Evolutionary conservation across 2,888 invertebrate genomes (phyloP).

Genomic region (Xestia xanthographa): DNA sequence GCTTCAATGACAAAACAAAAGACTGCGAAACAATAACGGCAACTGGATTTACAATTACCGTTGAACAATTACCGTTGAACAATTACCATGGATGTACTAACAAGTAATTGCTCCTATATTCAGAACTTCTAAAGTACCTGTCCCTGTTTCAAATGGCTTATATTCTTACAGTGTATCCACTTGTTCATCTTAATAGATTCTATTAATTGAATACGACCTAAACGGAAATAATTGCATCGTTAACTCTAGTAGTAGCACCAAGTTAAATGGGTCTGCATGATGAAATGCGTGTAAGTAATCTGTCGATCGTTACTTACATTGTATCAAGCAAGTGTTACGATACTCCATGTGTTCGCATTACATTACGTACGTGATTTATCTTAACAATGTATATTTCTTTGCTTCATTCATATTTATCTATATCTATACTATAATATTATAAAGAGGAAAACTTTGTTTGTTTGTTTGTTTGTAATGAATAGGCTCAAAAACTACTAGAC

Average conservation of each 20-base stretch:
- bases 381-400: conserved; percentile 7
- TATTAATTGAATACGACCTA: conserved; percentile 14
- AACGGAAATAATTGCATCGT: conserved; percentile 3
- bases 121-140: conserved; percentile 2
- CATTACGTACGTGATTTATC: conserved; percentile 21
- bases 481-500: too few species aligned
- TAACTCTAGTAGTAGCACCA: background rate
- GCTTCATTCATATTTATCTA: conserved; percentile 36
- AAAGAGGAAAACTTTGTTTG: too few species aligned
- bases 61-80: conserved; percentile 50
- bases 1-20: conserved; percentile 63
- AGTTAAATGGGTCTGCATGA: conserved; percentile 17
- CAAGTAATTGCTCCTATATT: conserved; percentile 18
- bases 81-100: too few species aligned
- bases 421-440: too few species aligned
- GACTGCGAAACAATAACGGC: conserved; percentile 66
- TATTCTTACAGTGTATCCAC: conserved; percentile 19
- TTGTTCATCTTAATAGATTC: conserved; percentile 7
- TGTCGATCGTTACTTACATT: conserved; percentile 18
- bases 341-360: conserved; percentile 12
- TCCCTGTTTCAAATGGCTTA: conserved; percentile 16
- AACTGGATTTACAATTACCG: conserved; percentile 57
- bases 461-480: too few species aligned
- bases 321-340: conserved; percentile 16
- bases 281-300: conserved; percentile 32